A percentile compares a stretch with the other conserved stretches of the same genome.
Evolutionary conservation across 2,113 vertebrate genomes (phyloP).

Genomic region (Meles meles): DNA sequence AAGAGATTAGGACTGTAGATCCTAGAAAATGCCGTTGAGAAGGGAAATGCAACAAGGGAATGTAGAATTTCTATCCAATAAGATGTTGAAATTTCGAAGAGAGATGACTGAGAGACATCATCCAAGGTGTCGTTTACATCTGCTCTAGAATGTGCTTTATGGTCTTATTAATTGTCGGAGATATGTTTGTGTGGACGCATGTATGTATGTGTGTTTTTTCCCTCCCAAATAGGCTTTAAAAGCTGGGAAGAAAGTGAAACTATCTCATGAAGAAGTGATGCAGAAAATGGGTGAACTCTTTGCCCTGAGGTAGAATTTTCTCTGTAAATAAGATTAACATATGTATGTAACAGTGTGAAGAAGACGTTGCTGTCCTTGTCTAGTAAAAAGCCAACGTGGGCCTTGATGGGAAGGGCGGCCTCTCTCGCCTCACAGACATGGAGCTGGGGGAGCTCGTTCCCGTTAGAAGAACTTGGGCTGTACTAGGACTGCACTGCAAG

Average conservation of each 20-base stretch:
- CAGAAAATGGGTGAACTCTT: slow-evolving; percentile 98
- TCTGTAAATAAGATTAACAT: background rate
- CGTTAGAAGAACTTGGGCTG: background rate
- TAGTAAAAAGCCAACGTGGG: background rate
- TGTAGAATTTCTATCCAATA: background rate
- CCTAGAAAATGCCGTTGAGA: background rate
- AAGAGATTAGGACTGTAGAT: background rate
- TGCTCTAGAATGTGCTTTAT: background rate
- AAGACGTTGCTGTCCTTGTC: background rate
- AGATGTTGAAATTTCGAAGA: background rate
- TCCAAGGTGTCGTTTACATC: background rate
- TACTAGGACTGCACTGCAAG: background rate
- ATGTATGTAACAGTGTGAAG: background rate
- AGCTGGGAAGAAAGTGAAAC: slow-evolving; percentile 90
- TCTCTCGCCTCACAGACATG: background rate
- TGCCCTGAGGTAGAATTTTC: slow-evolving; percentile 87
- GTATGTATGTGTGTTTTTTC: background rate
- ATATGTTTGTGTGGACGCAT: background rate
- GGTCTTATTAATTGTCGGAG: background rate
- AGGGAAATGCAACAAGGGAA: background rate
- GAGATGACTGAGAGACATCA: background rate
- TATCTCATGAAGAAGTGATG: slow-evolving; percentile 97
- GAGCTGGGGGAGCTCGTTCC: background rate
- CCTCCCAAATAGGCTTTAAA: slow-evolving; percentile 88
- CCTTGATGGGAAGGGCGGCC: background rate